These are phyloP conservation scores for Latrodectus elegans DNA, from an alignment of 2,888 invertebrate species.

Conservation along the genomic window DNA sequence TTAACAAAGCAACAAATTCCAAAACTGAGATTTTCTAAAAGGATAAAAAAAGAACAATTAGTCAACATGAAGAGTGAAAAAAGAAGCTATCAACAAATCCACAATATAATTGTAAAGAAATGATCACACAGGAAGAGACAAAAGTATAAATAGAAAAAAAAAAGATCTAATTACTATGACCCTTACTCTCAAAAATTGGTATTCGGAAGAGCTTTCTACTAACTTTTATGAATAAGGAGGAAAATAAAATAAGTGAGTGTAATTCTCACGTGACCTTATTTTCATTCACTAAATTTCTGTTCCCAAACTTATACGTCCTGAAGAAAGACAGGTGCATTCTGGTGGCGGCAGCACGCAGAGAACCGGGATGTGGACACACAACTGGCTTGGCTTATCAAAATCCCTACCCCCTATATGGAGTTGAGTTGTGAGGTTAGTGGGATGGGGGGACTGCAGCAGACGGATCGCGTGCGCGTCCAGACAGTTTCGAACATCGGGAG, in stretches of 20 bases:
- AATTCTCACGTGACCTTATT: constrained; percentile 37
- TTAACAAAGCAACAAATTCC: no score
- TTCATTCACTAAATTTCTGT: background rate
- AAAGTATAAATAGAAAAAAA: no score
- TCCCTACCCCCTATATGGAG: background rate
- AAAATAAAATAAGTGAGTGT: background rate
- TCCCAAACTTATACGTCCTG: constrained; percentile 7
- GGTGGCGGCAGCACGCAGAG: background rate
- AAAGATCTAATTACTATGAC: no score
- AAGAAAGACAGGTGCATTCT: constrained; percentile 4
- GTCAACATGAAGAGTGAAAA: no score
- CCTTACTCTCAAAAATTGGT: no score
- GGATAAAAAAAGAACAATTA: no score
- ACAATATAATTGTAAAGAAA: no score
- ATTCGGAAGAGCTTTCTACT: no score
- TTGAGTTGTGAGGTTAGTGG: background rate
- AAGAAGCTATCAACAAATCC: no score
- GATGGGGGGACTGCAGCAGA: constrained; percentile 6
- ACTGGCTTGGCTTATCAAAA: constrained; percentile 3
- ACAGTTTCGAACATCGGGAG: constrained; percentile 18
- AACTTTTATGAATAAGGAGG: no score
- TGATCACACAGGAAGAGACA: no score
- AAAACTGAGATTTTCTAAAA: no score
- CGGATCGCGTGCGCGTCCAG: constrained; percentile 31
- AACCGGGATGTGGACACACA: background rate